Evolutionary conservation across 1,140 invertebrate genomes (phyloP), one percentile per base, ranked within the genome.

Genomic region (Trichogramma pretiosum): DNA sequence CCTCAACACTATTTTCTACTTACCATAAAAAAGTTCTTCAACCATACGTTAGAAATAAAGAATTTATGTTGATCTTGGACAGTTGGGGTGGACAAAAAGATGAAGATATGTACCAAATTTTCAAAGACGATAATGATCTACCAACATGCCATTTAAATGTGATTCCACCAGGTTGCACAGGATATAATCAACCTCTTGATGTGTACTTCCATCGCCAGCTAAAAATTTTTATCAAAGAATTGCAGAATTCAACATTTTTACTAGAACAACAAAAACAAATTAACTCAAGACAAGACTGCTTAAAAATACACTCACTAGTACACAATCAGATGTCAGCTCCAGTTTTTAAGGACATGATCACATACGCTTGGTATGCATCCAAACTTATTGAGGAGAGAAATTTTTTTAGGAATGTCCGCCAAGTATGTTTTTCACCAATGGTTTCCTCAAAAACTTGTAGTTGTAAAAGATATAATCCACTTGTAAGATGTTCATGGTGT

Each of bases 391-490:
- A 24, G 9, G n/a, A 36, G 2, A 24, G 33, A 36, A n/a, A 46
- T 1, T 21, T 46, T 3, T 46, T 46, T 17, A 2, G 16, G 1
- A 46, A 46, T 36, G 33, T 36, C 2, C 35, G 36, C 13, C 11
- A 51, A 43, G 18, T 41, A 38, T 50, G 33, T 46, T 46, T 44
- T 50, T 16, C n/a, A n/a, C 19, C 30, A 2, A 23, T 32, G 19
- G 9, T 28, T 28, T 7, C 23, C 13, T 38, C 3, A 35, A 33
- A 46, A 34, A 30, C 17, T 13, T 24, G 19, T 18, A 14, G 8
- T 16, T 46, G 43, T 24, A 9, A 14, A 5, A 36, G 26, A 13
- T 4, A 4, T 23, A 8, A 13, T 34, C 5, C 5, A 7, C 26
- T 46, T 26, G 39, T 50, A 24, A 26, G 10, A 11, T 45, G 48